Percentiles rank a stretch among this genome's conserved stretches.
Conservation (phyloP, 2,113 vertebrate genomes). For the Bujurquina vittata region DNA sequence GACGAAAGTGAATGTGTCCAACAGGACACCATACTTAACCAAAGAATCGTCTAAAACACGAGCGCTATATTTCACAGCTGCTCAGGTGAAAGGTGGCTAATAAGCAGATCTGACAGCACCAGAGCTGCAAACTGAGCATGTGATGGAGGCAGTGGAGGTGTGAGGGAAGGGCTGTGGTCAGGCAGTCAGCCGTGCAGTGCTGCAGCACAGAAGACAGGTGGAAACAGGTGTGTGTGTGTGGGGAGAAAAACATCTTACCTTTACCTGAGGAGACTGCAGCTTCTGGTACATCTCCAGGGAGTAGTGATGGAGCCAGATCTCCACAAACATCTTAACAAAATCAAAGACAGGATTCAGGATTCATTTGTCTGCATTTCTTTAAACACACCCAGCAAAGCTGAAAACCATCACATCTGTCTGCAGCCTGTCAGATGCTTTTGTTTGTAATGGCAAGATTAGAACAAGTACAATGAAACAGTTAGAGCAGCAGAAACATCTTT, state of each 20-base stretch:
- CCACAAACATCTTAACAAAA: conserved; percentile 89
- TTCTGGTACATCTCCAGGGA: conserved; percentile 97
- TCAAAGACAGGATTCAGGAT: not conserved
- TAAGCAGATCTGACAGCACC: not conserved
- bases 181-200: conserved; percentile 61
- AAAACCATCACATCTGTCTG: fast-evolving
- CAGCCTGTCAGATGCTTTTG: not conserved
- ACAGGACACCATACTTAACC: not conserved
- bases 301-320: conserved; percentile 99
- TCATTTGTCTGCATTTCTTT: not conserved
- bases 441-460: fast-evolving
- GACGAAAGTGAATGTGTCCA: not conserved
- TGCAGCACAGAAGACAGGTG: conserved; percentile 1
- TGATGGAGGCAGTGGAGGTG: not conserved
- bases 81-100: not conserved
- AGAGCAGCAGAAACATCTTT: too few species aligned
- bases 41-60: not conserved
- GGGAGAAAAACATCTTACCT: conserved; percentile 83
- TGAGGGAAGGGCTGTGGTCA: conserved; percentile 27
- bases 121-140: not conserved
- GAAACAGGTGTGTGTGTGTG: too few species aligned
- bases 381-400: not conserved
- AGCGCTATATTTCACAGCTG: not conserved
- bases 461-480: not conserved
- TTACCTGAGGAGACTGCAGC: conserved; percentile 96